These are phyloP conservation scores for Furcula furcula DNA, from an alignment of 2,888 invertebrate species.

Conservation along the genomic window DNA sequence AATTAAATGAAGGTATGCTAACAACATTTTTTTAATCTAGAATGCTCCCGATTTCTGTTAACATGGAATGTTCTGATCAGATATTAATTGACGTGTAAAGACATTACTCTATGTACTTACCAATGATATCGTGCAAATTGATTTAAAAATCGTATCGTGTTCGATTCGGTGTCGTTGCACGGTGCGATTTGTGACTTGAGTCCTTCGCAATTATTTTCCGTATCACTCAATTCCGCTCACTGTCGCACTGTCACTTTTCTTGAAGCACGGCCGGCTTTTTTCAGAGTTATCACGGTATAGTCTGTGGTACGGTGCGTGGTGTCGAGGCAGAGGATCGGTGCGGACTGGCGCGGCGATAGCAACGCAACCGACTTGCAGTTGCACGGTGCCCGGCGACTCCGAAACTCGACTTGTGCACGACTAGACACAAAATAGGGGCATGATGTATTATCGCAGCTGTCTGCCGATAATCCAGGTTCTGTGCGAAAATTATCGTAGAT, in stretches of 20 bases:
- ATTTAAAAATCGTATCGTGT: conserved; percentile 41
- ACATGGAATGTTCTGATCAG: too few relatives aligned
- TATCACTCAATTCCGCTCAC: conserved; percentile 64
- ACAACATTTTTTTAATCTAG: too few relatives aligned
- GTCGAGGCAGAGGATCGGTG: conserved; percentile 56
- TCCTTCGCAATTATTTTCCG: conserved; percentile 47
- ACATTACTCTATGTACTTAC: too few relatives aligned
- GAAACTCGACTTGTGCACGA: conserved; percentile 40
- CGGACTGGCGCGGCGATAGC: conserved; percentile 59
- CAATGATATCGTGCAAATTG: conserved; percentile 58
- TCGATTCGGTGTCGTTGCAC: conserved; percentile 47
- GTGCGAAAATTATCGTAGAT: too few relatives aligned
- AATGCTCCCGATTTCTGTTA: too few relatives aligned
- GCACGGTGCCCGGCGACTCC: conserved; percentile 33
- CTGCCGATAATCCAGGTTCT: too few relatives aligned
- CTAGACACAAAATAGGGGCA: conserved; percentile 39
- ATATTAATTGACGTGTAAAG: too few relatives aligned
- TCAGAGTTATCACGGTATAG: conserved; percentile 54
- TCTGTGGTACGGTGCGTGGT: conserved; percentile 50
- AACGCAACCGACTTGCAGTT: conserved; percentile 24
- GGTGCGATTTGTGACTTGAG: conserved; percentile 39
- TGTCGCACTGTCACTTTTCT: conserved; percentile 70
- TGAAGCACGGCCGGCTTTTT: conserved; percentile 60
- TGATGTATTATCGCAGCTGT: conserved; percentile 15
- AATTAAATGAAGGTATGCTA: neutral